phyloP scores from a whole-genome alignment of 2,888 invertebrate species.

The Oegoconia quadripuncta region DNA sequence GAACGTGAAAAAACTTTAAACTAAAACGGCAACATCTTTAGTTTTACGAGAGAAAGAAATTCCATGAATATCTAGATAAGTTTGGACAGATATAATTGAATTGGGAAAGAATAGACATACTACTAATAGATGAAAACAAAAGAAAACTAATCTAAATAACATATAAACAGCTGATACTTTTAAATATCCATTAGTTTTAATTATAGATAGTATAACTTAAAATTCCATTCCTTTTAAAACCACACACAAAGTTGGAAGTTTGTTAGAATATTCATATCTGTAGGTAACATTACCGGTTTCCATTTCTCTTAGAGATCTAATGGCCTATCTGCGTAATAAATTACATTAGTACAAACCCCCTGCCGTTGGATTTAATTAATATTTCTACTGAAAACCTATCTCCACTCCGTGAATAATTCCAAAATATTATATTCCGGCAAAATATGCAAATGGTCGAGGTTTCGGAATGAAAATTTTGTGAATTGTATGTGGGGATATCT shows the following conservation, averaged over 20 bases:
- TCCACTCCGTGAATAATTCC: conserved; percentile 37
- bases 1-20: no score
- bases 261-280: neutral
- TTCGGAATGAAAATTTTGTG: conserved; percentile 17
- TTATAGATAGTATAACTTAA: no score
- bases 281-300: neutral
- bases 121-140: no score
- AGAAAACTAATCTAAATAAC: no score
- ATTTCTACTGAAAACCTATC: conserved; percentile 39
- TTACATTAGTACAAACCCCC: conserved; percentile 7
- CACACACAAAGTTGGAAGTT: neutral
- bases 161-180: no score
- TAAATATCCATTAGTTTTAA: neutral
- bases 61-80: no score
- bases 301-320: neutral
- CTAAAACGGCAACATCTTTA: no score
- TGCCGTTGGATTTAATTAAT: conserved; percentile 40
- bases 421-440: conserved; percentile 34
- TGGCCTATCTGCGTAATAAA: conserved; percentile 14
- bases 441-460: conserved; percentile 34
- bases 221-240: no score
- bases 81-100: no score
- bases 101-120: no score
- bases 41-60: no score
- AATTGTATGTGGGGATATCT: conserved; percentile 9